A percentile compares a stretch with the other conserved stretches of the same genome.
Conservation (phyloP, 2,888 invertebrate genomes). For the Oscheius sp. region DNA sequence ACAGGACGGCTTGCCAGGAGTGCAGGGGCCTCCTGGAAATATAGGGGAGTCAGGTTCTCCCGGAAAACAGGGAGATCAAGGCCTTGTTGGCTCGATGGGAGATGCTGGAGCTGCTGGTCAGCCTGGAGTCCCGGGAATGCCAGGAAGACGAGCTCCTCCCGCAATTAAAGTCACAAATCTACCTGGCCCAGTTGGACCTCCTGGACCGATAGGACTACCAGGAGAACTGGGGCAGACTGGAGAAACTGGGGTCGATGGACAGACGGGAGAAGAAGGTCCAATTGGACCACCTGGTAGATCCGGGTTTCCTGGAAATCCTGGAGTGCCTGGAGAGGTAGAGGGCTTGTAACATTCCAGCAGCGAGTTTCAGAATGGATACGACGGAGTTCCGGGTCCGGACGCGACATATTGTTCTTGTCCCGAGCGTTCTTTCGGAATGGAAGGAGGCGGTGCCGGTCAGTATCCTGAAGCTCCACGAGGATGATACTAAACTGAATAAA, state of each 20-base stretch:
- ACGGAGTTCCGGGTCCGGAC: neutral
- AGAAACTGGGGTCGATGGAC: constrained; percentile 8
- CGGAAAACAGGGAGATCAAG: constrained; percentile 9
- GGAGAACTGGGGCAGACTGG: constrained; percentile 16
- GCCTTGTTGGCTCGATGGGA: neutral
- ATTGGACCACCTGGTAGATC: neutral
- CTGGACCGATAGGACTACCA: constrained; percentile 2
- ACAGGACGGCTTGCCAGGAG: neutral
- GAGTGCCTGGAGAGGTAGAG: constrained; percentile 1
- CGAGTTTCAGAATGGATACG: too few species aligned
- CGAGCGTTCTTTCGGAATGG: neutral
- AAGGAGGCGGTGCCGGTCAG: constrained; percentile 1
- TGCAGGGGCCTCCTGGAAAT: neutral
- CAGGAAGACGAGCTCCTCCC: neutral
- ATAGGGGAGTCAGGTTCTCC: constrained; percentile 4
- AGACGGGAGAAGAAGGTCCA: neutral
- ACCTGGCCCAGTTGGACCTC: constrained; percentile 3
- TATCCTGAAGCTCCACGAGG: neutral
- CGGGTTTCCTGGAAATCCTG: neutral
- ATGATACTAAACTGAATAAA: too few species aligned
- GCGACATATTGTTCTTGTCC: constrained; percentile 19
- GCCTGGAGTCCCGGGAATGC: neutral
- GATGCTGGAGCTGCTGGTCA: constrained; percentile 2
- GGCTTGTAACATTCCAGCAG: too few species aligned
- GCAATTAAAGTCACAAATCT: too few species aligned